These are phyloP conservation scores for Pseudolaguvia tuberculata DNA, from an alignment of 2,113 vertebrate species.

Conservation along the genomic window DNA sequence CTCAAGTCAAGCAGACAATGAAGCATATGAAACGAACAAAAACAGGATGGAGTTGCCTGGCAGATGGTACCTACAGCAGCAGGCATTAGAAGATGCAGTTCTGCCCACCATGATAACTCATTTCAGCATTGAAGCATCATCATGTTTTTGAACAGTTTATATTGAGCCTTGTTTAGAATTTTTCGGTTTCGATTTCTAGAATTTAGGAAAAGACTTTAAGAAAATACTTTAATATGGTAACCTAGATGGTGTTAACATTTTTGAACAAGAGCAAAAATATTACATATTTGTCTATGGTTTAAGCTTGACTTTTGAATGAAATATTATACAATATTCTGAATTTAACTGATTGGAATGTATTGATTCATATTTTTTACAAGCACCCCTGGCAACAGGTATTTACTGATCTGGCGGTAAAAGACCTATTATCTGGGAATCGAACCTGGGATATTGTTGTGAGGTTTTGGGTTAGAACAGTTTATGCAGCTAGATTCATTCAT, in stretches of 20 bases:
- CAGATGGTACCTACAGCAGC: slow-evolving; percentile 19
- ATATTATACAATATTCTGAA: background rate
- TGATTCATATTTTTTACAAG: background rate
- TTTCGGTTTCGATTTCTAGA: background rate
- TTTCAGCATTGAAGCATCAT: background rate
- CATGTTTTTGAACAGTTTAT: no score
- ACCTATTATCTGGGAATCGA: no score
- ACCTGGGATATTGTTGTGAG: no score
- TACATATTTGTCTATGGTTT: no score
- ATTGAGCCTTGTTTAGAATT: background rate
- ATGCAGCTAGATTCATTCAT: no score
- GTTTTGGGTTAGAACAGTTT: no score
- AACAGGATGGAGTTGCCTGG: slow-evolving; percentile 19
- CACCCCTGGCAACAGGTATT: background rate
- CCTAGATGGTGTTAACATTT: background rate
- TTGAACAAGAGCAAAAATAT: background rate
- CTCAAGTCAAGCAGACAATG: slow-evolving; percentile 32
- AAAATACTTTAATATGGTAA: background rate
- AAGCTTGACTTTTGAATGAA: background rate
- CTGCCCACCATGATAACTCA: background rate
- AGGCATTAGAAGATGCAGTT: background rate
- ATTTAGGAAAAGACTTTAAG: slow-evolving; percentile 6
- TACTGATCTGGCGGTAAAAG: no score
- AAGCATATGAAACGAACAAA: slow-evolving; percentile 32
- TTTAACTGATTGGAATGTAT: background rate